Evolutionary conservation across 2,113 vertebrate genomes (phyloP), one percentile per base, ranked within the genome.

Genomic region (Barnardius zonarius): DNA sequence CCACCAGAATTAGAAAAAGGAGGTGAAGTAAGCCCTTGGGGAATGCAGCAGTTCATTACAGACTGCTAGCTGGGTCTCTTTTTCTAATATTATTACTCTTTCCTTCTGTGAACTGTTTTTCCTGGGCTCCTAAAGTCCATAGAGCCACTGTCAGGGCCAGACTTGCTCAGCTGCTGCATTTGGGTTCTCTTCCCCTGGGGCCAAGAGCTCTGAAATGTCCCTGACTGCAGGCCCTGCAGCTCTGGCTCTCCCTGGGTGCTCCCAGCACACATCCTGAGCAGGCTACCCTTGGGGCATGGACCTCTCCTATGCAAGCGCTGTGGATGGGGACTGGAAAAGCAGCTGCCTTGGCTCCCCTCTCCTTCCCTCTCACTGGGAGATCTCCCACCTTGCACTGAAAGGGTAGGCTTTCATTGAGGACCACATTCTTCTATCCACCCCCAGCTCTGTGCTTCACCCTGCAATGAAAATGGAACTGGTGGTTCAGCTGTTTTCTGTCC

Each of bases 201-300:
- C 37, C 27, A 19, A 20, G 35, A 81, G 35, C 54, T 62, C 63
- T 43, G 43, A 80, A 51, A 51, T 7, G 24, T 78, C 39, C n/a
- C 62, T 27, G 20, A 41, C 5, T 0, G 0, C 51, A 66, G 0
- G 1, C 2, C 4, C 46, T 74, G 48, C 8, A 39, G 13, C 37
- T 63, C 43, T 27, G 57, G 11, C 33, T 88, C 41, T 85, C 9
- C 74, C 51, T 74, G 61, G 8, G 24, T 68, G 28, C 30, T 83
- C 19, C 41, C 1, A 5, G 54, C 43, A 49, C 2, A 5, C 0
- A 3, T n/a, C 54, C 74, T 24, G 24, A 66, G 49, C 44, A 62
- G 54, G 9, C 30, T 23, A 3, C 51, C 27, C 6, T 3, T 30
- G 37, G 39, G 39, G 3, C 15, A 3, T 1, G 6, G 33, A 64